phyloP scores from a whole-genome alignment of 2,888 invertebrate genomes.

The Busseola fusca region DNA sequence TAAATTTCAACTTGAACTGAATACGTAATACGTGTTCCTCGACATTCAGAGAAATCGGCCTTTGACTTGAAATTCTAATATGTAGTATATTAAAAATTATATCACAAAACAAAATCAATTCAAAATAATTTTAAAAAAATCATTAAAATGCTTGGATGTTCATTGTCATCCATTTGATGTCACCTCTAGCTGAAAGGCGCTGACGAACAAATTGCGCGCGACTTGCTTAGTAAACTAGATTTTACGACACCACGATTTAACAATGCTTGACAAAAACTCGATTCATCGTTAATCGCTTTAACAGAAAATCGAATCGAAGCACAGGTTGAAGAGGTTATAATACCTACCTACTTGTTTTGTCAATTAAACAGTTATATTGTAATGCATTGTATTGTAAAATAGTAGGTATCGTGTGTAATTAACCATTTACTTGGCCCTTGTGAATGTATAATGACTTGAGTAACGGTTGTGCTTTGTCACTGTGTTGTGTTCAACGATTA shows the following conservation, averaged over 20 bases:
- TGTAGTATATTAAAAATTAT: neutral
- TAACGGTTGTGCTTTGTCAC: conserved; percentile 57
- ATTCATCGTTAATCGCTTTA: neutral
- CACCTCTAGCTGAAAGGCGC: neutral
- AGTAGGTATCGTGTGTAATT: conserved; percentile 41
- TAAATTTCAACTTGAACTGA: neutral
- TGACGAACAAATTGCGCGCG: conserved; percentile 2
- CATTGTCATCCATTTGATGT: neutral
- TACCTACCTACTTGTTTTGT: neutral
- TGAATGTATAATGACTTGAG: conserved; percentile 59
- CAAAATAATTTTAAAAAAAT: neutral
- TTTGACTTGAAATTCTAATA: no score
- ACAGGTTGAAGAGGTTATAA: neutral
- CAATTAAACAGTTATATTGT: conserved; percentile 20
- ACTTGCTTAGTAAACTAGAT: conserved; percentile 12
- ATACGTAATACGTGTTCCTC: neutral
- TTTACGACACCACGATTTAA: conserved; percentile 3
- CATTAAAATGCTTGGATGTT: neutral
- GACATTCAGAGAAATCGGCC: neutral
- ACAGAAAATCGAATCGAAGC: neutral
- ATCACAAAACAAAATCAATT: neutral
- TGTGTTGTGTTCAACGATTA: conserved; percentile 53
- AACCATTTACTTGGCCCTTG: conserved; percentile 35
- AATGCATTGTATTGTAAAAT: conserved; percentile 30
- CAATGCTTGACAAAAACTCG: neutral